Evolutionary conservation across 2,888 invertebrate species (phyloP).

Genomic region (Corbicula japonica): DNA sequence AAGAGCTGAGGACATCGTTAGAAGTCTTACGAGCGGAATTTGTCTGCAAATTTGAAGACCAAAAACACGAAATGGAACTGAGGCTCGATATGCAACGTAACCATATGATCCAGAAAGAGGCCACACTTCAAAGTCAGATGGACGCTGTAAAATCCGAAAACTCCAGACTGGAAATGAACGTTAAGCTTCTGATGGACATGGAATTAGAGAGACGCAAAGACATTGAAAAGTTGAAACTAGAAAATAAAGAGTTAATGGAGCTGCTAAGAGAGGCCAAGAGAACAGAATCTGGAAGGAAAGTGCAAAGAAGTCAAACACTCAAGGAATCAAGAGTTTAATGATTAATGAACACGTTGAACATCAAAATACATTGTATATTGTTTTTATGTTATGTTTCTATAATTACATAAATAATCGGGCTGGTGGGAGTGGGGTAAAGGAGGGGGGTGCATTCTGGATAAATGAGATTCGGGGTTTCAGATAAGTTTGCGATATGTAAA

Average conservation of each 20-base stretch:
- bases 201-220: constrained; percentile 75
- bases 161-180: constrained; percentile 65
- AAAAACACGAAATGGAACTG: constrained; percentile 78
- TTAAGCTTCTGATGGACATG: constrained; percentile 75
- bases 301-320: constrained; percentile 18
- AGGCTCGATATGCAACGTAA: constrained; percentile 81
- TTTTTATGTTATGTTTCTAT: too few species aligned
- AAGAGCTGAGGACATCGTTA: constrained; percentile 75
- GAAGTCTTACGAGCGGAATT: constrained; percentile 80
- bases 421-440: too few species aligned
- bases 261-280: constrained; percentile 51
- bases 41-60: constrained; percentile 78
- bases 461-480: too few species aligned
- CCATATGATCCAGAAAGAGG: constrained; percentile 81
- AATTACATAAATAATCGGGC: too few species aligned
- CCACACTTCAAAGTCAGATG: constrained; percentile 75
- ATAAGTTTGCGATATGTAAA: too few species aligned
- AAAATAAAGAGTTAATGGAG: constrained; percentile 75
- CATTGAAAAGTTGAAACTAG: constrained; percentile 73
- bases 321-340: too few species aligned
- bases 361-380: too few species aligned
- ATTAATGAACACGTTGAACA: too few species aligned
- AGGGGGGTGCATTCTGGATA: too few species aligned
- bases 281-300: too few species aligned
- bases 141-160: constrained; percentile 76